Evolutionary conservation across 2,113 vertebrate genomes (phyloP).

Genomic region (Python bivittatus): DNA sequence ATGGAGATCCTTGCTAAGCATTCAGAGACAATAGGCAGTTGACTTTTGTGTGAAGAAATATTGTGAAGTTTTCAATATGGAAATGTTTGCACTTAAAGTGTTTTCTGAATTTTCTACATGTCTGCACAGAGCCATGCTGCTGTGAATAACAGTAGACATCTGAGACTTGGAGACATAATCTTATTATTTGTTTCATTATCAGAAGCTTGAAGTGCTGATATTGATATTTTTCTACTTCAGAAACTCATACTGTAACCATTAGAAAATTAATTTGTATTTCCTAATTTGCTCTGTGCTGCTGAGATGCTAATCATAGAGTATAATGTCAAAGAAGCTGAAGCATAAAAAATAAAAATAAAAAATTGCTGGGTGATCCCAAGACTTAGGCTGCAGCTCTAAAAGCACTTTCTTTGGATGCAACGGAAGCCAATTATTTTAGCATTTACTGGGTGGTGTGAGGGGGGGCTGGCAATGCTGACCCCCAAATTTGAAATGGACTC

Average conservation of each 20-base stretch:
- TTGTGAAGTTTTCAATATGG: slow-evolving; percentile 6
- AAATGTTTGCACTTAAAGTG: slow-evolving; percentile 1
- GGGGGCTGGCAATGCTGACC: background rate
- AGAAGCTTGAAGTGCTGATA: slow-evolving; percentile 4
- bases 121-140: slow-evolving; percentile 3
- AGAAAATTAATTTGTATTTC: slow-evolving; percentile 21
- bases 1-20: background rate
- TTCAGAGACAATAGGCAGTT: slow-evolving; percentile 9
- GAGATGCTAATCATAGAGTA: background rate
- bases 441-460: background rate
- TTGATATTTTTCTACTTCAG: slow-evolving; percentile 24
- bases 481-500: background rate
- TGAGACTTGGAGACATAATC: slow-evolving; percentile 1
- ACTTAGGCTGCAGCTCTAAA: background rate
- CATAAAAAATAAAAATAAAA: background rate
- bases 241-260: slow-evolving; percentile 23
- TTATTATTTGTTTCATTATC: slow-evolving; percentile 34
- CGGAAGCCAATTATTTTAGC: background rate
- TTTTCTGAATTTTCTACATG: slow-evolving; percentile 22
- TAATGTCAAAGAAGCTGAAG: background rate
- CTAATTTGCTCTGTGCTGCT: slow-evolving; percentile 9
- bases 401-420: background rate
- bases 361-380: background rate
- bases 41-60: slow-evolving; percentile 17
- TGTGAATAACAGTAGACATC: slow-evolving; percentile 10